phyloP scores from a whole-genome alignment of 2,797 vertebrate genomes.

The Erethizon dorsatum region DNA sequence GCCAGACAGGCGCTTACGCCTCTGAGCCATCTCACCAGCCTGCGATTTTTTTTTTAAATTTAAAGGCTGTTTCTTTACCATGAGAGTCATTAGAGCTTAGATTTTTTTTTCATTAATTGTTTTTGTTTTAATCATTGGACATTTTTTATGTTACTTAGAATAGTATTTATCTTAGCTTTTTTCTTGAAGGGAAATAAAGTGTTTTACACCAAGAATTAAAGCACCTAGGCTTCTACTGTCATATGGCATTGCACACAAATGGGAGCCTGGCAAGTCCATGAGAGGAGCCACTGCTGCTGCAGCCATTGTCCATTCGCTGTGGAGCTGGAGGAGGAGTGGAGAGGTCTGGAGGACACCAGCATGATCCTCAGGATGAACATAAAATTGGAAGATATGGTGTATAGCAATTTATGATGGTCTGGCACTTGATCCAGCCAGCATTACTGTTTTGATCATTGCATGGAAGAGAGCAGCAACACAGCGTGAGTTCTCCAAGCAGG shows the following conservation, averaged over 20 bases:
- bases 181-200: background rate
- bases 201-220: background rate
- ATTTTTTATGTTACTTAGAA: slow-evolving; percentile 28
- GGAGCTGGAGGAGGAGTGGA: background rate
- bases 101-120: background rate
- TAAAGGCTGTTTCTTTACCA: background rate
- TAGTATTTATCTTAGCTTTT: background rate
- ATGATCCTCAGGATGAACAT: background rate
- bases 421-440: background rate
- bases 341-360: background rate
- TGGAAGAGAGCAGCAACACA: background rate
- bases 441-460: background rate
- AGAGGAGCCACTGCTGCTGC: background rate
- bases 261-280: background rate
- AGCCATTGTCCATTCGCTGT: background rate
- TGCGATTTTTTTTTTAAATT: too few species aligned
- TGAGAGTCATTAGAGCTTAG: background rate
- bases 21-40: too few species aligned
- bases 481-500: background rate
- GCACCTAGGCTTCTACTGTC: background rate
- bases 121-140: background rate
- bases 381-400: background rate
- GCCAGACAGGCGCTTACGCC: too few species aligned
- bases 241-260: background rate
- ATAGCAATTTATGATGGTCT: background rate